A percentile compares a stretch with the other conserved stretches of the same genome.
Conservation (phyloP, 2,797 vertebrate genomes). For the Pangasius larnaudii region DNA sequence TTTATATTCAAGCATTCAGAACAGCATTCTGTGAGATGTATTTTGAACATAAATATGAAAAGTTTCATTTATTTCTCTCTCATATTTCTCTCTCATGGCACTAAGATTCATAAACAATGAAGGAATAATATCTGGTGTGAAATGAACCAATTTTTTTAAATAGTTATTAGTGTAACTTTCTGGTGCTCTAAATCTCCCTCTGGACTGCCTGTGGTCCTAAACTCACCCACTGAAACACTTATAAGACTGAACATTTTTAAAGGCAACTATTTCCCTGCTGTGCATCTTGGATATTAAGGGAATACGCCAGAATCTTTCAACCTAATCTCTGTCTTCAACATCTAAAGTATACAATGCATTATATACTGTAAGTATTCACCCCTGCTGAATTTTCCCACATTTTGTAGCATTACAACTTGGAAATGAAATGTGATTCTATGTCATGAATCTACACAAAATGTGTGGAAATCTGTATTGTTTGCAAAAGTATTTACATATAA, state of each 20-base stretch:
- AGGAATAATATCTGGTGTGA: background rate
- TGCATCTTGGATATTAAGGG: background rate
- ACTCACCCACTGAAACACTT: background rate
- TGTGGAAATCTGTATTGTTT: background rate
- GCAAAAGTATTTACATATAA: background rate
- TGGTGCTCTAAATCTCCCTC: background rate
- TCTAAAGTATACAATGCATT: background rate
- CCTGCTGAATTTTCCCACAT: background rate
- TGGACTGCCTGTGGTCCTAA: constrained; percentile 12
- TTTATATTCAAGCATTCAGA: background rate
- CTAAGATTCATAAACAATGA: background rate
- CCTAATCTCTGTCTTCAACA: background rate
- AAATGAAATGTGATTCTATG: background rate
- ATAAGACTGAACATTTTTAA: background rate
- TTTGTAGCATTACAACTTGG: background rate
- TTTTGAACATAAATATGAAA: background rate
- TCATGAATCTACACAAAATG: background rate
- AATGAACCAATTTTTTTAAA: background rate
- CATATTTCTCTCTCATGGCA: background rate
- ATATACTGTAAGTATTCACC: background rate
- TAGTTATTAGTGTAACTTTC: background rate
- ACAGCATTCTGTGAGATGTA: background rate
- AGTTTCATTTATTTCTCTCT: background rate
- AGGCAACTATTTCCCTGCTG: background rate
- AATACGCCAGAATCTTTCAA: background rate